Evolutionary conservation across 1,140 invertebrate genomes (phyloP).

Genomic region (Anagrus nilaparvatae): DNA sequence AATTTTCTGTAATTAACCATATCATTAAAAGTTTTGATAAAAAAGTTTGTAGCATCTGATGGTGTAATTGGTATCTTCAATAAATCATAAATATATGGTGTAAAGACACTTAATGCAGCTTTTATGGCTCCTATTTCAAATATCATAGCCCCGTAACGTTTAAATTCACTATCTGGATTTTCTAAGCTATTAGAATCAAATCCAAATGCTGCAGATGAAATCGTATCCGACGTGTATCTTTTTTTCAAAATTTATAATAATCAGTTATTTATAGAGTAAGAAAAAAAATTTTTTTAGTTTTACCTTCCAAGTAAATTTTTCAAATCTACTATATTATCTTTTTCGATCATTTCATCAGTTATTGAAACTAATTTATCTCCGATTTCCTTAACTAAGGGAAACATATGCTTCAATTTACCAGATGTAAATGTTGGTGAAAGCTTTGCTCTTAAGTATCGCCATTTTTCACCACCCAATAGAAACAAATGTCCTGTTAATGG

Average conservation of each 20-base stretch:
- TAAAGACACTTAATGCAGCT: neutral
- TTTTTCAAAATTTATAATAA: neutral
- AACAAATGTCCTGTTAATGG: slow-evolving; percentile 46
- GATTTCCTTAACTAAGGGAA: slow-evolving; percentile 36
- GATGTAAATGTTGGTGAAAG: slow-evolving; percentile 47
- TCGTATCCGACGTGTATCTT: slow-evolving; percentile 48
- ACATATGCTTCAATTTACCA: slow-evolving; percentile 48
- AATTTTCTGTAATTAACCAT: slow-evolving; percentile 21
- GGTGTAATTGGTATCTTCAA: neutral
- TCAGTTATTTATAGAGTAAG: neutral
- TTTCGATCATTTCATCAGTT: neutral
- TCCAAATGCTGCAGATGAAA: slow-evolving; percentile 46
- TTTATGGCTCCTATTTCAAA: neutral
- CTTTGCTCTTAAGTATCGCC: slow-evolving; percentile 43
- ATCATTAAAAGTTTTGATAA: slow-evolving; percentile 21
- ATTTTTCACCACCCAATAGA: slow-evolving; percentile 35
- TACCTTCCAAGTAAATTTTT: slow-evolving; percentile 21
- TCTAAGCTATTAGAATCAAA: slow-evolving; percentile 34
- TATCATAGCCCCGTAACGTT: neutral
- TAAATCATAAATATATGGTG: neutral
- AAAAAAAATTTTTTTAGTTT: slow-evolving; percentile 6
- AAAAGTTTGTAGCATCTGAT: slow-evolving; percentile 21
- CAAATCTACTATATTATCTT: slow-evolving; percentile 16
- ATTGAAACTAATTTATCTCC: slow-evolving; percentile 29
- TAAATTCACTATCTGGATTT: slow-evolving; percentile 22